phyloP scores from a whole-genome alignment of 2,797 vertebrate species.

The Epinephelus coioides region DNA sequence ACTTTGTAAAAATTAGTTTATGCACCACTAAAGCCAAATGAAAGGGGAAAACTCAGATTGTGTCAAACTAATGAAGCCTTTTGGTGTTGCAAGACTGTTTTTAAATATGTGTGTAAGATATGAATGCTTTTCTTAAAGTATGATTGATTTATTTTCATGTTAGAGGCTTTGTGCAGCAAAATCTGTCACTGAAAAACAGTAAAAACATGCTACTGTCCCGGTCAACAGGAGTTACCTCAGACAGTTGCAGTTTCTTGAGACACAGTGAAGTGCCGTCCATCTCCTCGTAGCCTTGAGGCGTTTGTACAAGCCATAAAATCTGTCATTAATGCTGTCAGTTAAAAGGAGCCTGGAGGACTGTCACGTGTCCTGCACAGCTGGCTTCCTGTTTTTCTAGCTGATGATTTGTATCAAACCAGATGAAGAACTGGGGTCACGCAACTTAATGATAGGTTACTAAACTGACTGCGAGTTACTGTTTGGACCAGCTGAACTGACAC shows the following conservation, averaged over 20 bases:
- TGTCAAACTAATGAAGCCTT: background rate
- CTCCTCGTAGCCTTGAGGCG: background rate
- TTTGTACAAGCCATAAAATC: background rate
- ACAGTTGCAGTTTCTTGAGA: background rate
- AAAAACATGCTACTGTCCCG: background rate
- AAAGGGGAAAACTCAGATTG: background rate
- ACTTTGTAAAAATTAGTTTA: background rate
- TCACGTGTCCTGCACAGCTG: background rate
- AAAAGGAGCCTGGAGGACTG: background rate
- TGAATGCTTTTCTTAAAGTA: background rate
- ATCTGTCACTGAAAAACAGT: background rate
- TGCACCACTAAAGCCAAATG: background rate
- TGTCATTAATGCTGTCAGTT: background rate
- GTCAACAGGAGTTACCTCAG: background rate
- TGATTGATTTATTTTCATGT: background rate
- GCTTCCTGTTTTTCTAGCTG: background rate
- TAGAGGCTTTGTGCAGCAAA: background rate
- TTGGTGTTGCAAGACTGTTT: background rate
- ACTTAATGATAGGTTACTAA: too few species aligned
- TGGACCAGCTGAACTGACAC: too few species aligned
- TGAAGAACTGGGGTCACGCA: background rate
- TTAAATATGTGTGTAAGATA: background rate
- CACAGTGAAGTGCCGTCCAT: background rate
- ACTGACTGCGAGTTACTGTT: too few species aligned
- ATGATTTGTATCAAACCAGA: background rate